phyloP scores from a whole-genome alignment of 2,797 vertebrate genomes.

The Crax fasciolata region DNA sequence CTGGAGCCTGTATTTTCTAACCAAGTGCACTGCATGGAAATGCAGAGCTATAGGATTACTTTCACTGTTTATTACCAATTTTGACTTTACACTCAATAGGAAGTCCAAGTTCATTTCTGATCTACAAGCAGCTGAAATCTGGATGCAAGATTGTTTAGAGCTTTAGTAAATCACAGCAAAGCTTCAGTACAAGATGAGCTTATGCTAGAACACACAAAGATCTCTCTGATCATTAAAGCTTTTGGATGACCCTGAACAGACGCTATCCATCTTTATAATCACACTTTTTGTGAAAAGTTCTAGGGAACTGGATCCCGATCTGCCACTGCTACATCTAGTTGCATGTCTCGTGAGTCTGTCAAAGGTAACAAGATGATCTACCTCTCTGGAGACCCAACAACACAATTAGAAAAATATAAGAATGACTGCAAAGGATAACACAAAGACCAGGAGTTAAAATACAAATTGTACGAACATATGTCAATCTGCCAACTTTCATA shows the following conservation, averaged over 20 bases:
- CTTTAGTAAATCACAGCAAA: neutral
- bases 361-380: neutral
- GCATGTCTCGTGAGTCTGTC: neutral
- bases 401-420: neutral
- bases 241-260: neutral
- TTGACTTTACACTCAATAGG: neutral
- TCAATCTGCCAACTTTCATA: neutral
- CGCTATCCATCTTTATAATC: neutral
- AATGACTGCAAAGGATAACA: neutral
- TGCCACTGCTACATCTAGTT: accelerated
- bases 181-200: neutral
- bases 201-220: neutral
- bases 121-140: neutral
- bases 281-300: neutral
- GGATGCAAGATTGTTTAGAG: neutral
- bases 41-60: neutral
- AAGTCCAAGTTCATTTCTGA: neutral
- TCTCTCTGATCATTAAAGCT: neutral
- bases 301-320: neutral
- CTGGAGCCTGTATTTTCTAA: constrained; percentile 2
- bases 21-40: neutral
- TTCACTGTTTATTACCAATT: neutral
- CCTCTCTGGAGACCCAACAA: neutral
- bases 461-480: neutral
- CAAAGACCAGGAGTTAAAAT: neutral